Evolutionary conservation across 2,797 vertebrate genomes (phyloP), one percentile per base, ranked within the genome.

Genomic region (Pseudomugil gertrudae): DNA sequence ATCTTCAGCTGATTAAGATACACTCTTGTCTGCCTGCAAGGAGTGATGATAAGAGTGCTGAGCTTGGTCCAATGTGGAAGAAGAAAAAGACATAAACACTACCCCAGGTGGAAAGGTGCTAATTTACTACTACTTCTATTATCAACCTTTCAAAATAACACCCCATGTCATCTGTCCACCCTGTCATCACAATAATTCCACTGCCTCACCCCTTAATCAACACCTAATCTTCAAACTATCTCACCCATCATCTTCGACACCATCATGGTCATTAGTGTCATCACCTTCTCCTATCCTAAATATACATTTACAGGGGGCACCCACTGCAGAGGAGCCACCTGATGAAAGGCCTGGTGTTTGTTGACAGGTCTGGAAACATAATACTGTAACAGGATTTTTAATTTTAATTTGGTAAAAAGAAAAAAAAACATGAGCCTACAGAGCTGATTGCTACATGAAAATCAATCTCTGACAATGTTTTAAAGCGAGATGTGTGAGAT

Each of bases 121-220:
- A 63, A 85, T 84, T 89, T 88, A 81, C 73, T 38, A 75, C 63
- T 45, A 43, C 79, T 79, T 84, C 72, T 78, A 78, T 78, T 75
- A 89, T 87, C 86, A 81, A 57, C 58, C 75, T 69, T 84, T 68
- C 66, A 62, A 83, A 88, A 86, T 78, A 78, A 85, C 71, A 80
- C 70, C 57, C 63, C 53, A 3, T 45, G 72, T 72, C 63, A 73
- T 68, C 70, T 66, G 63, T 63, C 69, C 74, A 87, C 76, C 81
- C 82, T 72, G 63, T 84, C 76, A 89, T 87, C 15, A 15, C 43
- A 58, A 79, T 81, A 78, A 87, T 89, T 71, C 57, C 53, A 40
- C 66, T 64, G 40, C 54, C 32, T 69, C 67, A 77, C 74, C 81
- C 76, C 29, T 69, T 80, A 63, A 90, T 87, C 74, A 87, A 87